phyloP scores from a whole-genome alignment of 2,888 invertebrate genomes.

The Melanostoma mellinum region DNA sequence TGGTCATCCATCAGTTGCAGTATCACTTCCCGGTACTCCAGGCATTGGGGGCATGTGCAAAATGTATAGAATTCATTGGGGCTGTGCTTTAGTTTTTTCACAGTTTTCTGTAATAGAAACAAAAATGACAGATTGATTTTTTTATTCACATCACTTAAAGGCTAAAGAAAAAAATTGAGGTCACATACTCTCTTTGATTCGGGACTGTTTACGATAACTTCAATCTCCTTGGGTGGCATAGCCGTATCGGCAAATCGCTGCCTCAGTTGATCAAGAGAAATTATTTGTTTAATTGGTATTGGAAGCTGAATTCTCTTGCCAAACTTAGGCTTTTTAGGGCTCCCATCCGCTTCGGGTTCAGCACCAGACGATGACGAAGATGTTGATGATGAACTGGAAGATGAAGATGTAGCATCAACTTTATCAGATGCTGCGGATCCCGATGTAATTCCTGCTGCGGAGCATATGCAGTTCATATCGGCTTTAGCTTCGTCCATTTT shows the following conservation, averaged over 20 bases:
- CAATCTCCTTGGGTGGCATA: slow-evolving; percentile 76
- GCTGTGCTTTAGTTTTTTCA: slow-evolving; percentile 76
- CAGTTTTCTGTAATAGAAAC: slow-evolving; percentile 42
- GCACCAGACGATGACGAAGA: slow-evolving; percentile 43
- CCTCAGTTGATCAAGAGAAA: slow-evolving; percentile 79
- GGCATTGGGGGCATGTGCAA: slow-evolving; percentile 80
- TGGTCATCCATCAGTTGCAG: slow-evolving; percentile 81
- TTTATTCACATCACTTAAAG: background rate
- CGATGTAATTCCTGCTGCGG: slow-evolving; percentile 41
- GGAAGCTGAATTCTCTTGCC: slow-evolving; percentile 76
- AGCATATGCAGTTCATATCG: slow-evolving; percentile 54
- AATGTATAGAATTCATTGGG: slow-evolving; percentile 80
- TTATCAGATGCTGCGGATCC: slow-evolving; percentile 28
- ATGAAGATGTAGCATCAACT: slow-evolving; percentile 38
- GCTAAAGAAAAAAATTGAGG: background rate
- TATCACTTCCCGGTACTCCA: slow-evolving; percentile 81
- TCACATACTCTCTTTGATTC: slow-evolving; percentile 75
- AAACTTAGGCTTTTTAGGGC: slow-evolving; percentile 48
- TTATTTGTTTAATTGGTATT: slow-evolving; percentile 78
- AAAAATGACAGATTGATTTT: background rate
- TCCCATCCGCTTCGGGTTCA: slow-evolving; percentile 47
- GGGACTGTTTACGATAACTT: slow-evolving; percentile 78
- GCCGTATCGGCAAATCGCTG: slow-evolving; percentile 76
- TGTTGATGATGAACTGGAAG: slow-evolving; percentile 39
- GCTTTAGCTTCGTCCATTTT: slow-evolving; percentile 73